A percentile compares a stretch with the other conserved stretches of the same genome.
These are phyloP conservation scores for Dicyrtoma fusca DNA, from an alignment of 2,888 invertebrate species.

Conservation along the genomic window DNA sequence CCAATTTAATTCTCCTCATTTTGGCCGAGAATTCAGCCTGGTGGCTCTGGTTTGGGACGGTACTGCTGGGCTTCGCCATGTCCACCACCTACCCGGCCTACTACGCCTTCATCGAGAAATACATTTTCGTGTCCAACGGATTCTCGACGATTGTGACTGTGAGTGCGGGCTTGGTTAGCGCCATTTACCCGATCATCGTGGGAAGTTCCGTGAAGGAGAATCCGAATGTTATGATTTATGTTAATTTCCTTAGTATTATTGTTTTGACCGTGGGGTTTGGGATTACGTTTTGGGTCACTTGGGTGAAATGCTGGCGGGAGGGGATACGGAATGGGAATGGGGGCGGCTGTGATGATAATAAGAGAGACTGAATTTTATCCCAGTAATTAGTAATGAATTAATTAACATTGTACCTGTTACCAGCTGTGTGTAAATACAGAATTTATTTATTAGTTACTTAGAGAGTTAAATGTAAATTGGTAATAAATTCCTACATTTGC, in stretches of 20 bases:
- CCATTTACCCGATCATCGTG: slow-evolving; percentile 44
- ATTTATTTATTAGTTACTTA: no score
- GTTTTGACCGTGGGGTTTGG: background rate
- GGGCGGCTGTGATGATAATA: no score
- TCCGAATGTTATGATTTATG: slow-evolving; percentile 18
- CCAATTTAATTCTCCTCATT: slow-evolving; percentile 34
- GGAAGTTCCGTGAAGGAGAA: slow-evolving; percentile 39
- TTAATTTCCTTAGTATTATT: slow-evolving; percentile 12
- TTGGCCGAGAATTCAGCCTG: slow-evolving; percentile 20
- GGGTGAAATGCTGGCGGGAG: background rate
- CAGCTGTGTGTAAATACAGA: no score
- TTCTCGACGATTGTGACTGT: slow-evolving; percentile 29
- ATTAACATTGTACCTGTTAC: no score
- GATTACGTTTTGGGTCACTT: background rate
- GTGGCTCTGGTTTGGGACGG: slow-evolving; percentile 40
- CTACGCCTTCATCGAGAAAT: slow-evolving; percentile 44
- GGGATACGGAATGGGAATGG: no score
- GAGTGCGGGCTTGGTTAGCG: slow-evolving; percentile 28
- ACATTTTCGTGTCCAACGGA: slow-evolving; percentile 40
- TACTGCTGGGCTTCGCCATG: slow-evolving; percentile 41
- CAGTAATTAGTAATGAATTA: no score
- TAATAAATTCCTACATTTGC: no score
- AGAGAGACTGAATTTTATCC: no score
- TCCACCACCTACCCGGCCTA: slow-evolving; percentile 35
- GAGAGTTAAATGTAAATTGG: no score